Evolutionary conservation across 2,113 vertebrate genomes (phyloP).

Genomic region (Columba livia): DNA sequence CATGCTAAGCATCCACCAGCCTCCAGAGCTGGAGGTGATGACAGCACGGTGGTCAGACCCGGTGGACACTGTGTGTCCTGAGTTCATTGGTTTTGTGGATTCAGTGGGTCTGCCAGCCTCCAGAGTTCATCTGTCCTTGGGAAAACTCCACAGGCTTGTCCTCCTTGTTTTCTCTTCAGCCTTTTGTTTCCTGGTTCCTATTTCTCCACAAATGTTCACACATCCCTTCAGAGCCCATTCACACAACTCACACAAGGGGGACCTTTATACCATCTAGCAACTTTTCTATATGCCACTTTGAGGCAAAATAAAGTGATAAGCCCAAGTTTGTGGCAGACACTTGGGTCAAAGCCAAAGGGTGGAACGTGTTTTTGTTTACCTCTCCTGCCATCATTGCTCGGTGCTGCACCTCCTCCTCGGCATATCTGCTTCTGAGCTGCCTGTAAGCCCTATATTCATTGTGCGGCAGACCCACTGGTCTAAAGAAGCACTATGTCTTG

Average conservation of each 20-base stretch:
- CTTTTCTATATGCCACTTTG: background rate
- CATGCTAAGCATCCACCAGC: fast-evolving
- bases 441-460: background rate
- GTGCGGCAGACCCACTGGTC: fast-evolving
- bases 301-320: background rate
- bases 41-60: background rate
- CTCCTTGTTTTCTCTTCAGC: background rate
- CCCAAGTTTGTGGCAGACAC: background rate
- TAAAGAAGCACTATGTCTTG: background rate
- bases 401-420: background rate
- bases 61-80: background rate
- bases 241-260: background rate
- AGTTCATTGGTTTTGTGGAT: background rate
- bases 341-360: background rate
- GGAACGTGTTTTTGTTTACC: background rate
- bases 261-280: background rate
- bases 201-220: background rate
- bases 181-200: background rate
- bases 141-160: background rate
- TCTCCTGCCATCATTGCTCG: background rate
- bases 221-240: background rate
- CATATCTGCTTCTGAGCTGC: background rate
- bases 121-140: background rate
- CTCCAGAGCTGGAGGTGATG: background rate
- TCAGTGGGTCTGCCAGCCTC: background rate